A percentile compares a stretch with the other conserved stretches of the same genome.
These are phyloP conservation scores for Rhizoglyphus robini DNA, from an alignment of 1,140 invertebrate species.

Conservation along the genomic window DNA sequence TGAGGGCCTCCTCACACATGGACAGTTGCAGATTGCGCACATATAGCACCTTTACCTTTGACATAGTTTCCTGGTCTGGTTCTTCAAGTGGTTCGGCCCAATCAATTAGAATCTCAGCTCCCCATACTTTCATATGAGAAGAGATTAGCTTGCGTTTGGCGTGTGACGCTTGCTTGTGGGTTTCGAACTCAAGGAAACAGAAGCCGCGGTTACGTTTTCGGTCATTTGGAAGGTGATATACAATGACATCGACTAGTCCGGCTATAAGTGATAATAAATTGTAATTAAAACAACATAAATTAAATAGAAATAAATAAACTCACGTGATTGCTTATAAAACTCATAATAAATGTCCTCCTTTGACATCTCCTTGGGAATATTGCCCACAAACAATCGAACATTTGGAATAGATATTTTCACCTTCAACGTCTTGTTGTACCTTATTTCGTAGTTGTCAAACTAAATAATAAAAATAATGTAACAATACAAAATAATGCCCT, in stretches of 20 bases:
- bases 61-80: slow-evolving; percentile 96
- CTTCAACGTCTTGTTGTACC: slow-evolving; percentile 46
- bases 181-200: slow-evolving; percentile 98
- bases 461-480: slow-evolving; percentile 25
- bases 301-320: slow-evolving; percentile 16
- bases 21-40: slow-evolving; percentile 92
- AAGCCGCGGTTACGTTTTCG: slow-evolving; percentile 98
- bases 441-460: slow-evolving; percentile 54
- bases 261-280: slow-evolving; percentile 48
- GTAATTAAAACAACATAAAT: neutral
- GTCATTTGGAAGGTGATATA: slow-evolving; percentile 97
- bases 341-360: slow-evolving; percentile 53
- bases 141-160: slow-evolving; percentile 86
- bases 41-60: slow-evolving; percentile 96
- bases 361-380: slow-evolving; percentile 54
- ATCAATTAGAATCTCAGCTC: slow-evolving; percentile 97
- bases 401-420: slow-evolving; percentile 69
- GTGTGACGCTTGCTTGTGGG: slow-evolving; percentile 94
- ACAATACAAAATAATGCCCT: no score
- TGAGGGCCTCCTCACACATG: slow-evolving; percentile 85
- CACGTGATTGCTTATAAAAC: slow-evolving; percentile 38
- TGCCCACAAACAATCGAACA: slow-evolving; percentile 63
- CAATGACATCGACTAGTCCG: slow-evolving; percentile 93
- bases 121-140: slow-evolving; percentile 88
- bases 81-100: slow-evolving; percentile 99